Evolutionary conservation across 2,797 vertebrate species (phyloP), one percentile per base, ranked within the genome.

Genomic region (Gila robusta): DNA sequence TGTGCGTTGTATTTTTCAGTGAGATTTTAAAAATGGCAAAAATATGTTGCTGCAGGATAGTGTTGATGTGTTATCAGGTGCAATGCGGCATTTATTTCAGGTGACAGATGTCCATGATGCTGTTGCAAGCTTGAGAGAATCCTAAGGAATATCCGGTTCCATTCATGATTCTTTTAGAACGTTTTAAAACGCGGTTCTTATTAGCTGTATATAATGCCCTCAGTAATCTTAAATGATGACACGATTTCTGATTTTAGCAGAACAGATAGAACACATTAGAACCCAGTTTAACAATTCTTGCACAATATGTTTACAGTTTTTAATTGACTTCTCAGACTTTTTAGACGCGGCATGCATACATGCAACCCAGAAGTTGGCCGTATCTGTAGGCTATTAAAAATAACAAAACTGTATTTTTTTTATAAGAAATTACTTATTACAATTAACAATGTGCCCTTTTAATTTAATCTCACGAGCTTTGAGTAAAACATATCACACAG

Each of bases 61-160:
- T 37, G 84, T 56, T 32, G 39, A 71, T 71, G 70, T 52, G 37
- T 82, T 78, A 64, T 78, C 28, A 70, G 79, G 79, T 82, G 80
- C 85, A 87, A 62, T 82, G 85, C 80, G 81, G 74, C 81, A 71
- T 79, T 83, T 79, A 79, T 83, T 83, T 83, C 86, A 79, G 81
- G 66, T 87, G 86, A 87, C 80, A 82, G 85, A 82, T 87, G 80
- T 82, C 71, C 49, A 39, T 56, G 71, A 62, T 85, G 74, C 66
- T 47, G 49, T 23, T 78, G 66, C n/a, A 59, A 44, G 39, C 35
- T 9, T 39, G 17, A 71, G 35, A 67, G 47, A 23, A 39, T 47
- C 71, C 1, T 47, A 28, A 28, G 23, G 39, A 70, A 69, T 37
- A 73, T 28, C 26, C 26, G 62, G 16, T 19, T 79, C 37, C 23